phyloP scores from a whole-genome alignment of 1,140 invertebrate genomes.

The Drosophila busckii region DNA sequence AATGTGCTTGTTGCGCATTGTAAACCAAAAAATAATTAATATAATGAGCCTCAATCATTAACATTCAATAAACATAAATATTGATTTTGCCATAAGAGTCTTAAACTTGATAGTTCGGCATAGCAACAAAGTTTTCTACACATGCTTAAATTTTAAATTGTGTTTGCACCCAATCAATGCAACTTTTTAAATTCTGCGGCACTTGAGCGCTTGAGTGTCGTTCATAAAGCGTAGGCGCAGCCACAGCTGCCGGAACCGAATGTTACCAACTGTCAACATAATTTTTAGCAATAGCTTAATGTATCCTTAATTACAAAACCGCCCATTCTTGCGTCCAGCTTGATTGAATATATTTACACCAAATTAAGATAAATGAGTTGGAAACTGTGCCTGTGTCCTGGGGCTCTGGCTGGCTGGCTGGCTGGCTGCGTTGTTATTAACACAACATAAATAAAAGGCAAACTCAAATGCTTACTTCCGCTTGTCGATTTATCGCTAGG shows the following conservation, averaged over 20 bases:
- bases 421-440: constrained; percentile 36
- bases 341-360: constrained; percentile 66
- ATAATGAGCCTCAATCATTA: no score
- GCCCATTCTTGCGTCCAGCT: constrained; percentile 26
- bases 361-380: constrained; percentile 63
- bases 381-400: neutral
- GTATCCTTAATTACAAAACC: constrained; percentile 59
- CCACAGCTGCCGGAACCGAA: constrained; percentile 12
- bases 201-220: constrained; percentile 15
- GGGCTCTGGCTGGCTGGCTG: constrained; percentile 4
- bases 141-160: no score
- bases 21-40: no score
- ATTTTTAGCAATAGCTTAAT: constrained; percentile 69
- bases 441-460: constrained; percentile 50
- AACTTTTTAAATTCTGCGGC: no score
- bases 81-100: no score
- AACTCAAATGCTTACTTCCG: constrained; percentile 16
- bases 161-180: no score
- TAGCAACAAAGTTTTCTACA: no score
- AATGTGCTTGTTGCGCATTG: no score
- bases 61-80: no score
- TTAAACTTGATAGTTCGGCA: no score
- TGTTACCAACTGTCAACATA: constrained; percentile 57
- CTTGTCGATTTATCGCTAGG: constrained; percentile 5
- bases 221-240: constrained; percentile 23